These are phyloP conservation scores for Cephus runcator DNA, from an alignment of 2,888 invertebrate genomes.

Conservation along the genomic window DNA sequence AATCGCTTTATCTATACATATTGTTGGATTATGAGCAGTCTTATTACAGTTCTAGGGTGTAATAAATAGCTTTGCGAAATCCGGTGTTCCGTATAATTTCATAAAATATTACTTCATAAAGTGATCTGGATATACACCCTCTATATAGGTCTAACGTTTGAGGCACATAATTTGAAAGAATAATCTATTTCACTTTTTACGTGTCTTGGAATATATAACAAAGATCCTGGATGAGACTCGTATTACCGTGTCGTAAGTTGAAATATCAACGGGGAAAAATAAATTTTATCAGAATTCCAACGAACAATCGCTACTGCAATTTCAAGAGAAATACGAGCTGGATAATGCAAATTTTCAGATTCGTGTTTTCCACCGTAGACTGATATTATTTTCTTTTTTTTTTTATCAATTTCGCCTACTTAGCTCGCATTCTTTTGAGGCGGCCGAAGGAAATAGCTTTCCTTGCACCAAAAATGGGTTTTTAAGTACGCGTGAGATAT, in stretches of 20 bases:
- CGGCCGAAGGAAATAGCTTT: not conserved
- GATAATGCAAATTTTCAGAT: no score
- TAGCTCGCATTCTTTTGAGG: not conserved
- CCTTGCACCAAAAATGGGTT: not conserved
- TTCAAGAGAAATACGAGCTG: no score
- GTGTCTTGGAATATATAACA: not conserved
- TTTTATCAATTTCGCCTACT: not conserved
- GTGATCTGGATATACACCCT: not conserved
- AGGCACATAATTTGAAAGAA: not conserved
- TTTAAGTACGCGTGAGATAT: not conserved
- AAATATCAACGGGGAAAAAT: not conserved
- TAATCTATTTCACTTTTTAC: not conserved
- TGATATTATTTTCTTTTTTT: not conserved
- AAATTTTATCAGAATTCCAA: not conserved
- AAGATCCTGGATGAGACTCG: not conserved
- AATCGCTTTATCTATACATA: conserved; percentile 35
- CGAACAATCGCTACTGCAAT: not conserved
- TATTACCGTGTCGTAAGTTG: not conserved
- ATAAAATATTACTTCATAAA: conserved; percentile 41
- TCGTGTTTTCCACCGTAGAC: not conserved
- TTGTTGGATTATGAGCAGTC: conserved; percentile 25
- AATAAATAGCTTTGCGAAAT: conserved; percentile 34
- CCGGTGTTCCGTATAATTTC: conserved; percentile 36
- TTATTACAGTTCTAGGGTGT: conserved; percentile 14
- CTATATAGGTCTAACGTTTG: not conserved